Evolutionary conservation across 53 echinoderm and acorn worm species (phyloP), one percentile per base, ranked within the genome.

Genomic region (Paracentrotus lividus): DNA sequence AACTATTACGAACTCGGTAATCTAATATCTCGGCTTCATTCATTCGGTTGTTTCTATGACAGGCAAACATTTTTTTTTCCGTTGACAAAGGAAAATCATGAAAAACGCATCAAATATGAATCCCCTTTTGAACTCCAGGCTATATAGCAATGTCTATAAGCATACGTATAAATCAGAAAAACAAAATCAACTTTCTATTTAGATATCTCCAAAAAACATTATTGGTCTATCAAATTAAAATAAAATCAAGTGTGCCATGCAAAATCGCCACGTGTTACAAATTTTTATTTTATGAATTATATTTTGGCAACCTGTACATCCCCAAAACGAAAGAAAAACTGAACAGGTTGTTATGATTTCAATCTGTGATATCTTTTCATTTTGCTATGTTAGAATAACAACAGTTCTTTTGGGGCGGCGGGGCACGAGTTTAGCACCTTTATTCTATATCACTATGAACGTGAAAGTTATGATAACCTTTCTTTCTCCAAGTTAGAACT

Each of bases 401-500:
- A 34, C 7, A 38, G 16, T 29, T 38, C 18, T 38, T 36, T 72
- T 5, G 5, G 72, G 36, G 72, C 40, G 14, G 31, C 33, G 40
- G 36, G 16, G 72, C 72, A 20, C 36, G 18, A 36, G 21, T 38
- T 20, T 20, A 12, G 4, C 72, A 72, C 72, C 72, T 72, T 40
- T 72, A 1, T 38, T 18, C 40, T 72, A 72, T 72, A 36, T 72
- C 20, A 18, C 40, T 40, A 32, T 72, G 72, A 18, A 40, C 72
- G 72, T 38, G 72, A 72, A 72, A 72, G 21, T 72, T 72, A 42
- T 72, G 72, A 72, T 72, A 72, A 72, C 72, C 72, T 72, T 72
- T 9, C 18, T 12, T 20, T 57, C 21, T 16, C 5, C 38, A 18
- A 72, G 18, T 40, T 8, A 40, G 32, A 40, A 40, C 3, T 72